Base-by-base conservation (phyloP, 2,113 vertebrate genomes). In the Ammospiza nelsoni region DNA sequence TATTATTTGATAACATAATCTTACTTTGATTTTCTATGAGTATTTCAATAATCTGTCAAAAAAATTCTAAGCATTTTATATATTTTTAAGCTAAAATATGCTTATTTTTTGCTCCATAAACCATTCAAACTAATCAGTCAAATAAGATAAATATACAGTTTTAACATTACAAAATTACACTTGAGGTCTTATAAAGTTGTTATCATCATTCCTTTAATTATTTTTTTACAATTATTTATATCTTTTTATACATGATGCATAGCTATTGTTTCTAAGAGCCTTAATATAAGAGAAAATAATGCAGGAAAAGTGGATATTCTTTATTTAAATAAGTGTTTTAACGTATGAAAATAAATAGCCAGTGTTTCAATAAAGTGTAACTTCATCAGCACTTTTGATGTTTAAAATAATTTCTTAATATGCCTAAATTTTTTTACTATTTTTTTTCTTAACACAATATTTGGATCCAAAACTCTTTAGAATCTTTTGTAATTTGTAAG, bases 361-460 rank as follows among this genome's bases (percentile, higher is more conserved):
- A 27, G 5, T 43, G 6, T 54, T 76, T 67, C 57, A 62, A 39
- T 8, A 49, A 66, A 2, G 44, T 19, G 3, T 8, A 52, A 37
- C 13, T 41, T 86, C 19, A 62, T 24, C 27, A 58, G 11, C 4
- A 78, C 2, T 28, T 44, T 29, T 22, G 2, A 54, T n/a, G 4
- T 44, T 44, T 35, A 62, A 57, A 68, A 58, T 29, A 55, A 52
- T 48, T 37, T 49, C 39, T 62, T 9, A 51, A 24, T 39, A 54
- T 4, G 2, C 16, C 2, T 67, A 33, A 1, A 1, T 5, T 23
- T 48, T 68, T n/a, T n/a, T n/a, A n/a, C 13, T 23, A 33, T 21
- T 23, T 55, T 31, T 57, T n/a, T 82, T 15, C n/a, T 31, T 43
- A 69, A 22, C 23, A 54, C 1, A 37, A 25, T 61, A 65, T 46